Evolutionary conservation across 2,888 invertebrate genomes (phyloP), one percentile per base, ranked within the genome.

Genomic region (Phanerotoma sp.): DNA sequence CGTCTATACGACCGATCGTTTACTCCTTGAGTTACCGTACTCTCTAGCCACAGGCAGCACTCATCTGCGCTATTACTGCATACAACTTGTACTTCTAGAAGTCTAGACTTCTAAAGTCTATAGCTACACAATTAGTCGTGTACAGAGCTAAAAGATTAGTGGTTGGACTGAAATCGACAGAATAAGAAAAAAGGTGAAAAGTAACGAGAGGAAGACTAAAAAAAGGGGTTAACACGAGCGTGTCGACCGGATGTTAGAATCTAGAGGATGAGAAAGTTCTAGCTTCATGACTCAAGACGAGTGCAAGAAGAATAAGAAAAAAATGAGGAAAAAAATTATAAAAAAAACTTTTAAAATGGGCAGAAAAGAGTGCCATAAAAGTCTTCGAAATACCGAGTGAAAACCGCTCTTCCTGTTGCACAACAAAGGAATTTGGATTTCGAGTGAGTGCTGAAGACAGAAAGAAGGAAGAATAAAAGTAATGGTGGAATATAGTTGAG

Each of bases 321-420:
- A n/a, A n/a, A n/a, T n/a, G n/a, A 51, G 48, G 35, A 53, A 56
- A 60, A 49, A 53, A 45, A 53, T 50, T 51, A 40, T 50, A 51
- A 41, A 21, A 49, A 51, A 51, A 48, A 53, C 37, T 42, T 13
- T 15, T 41, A 28, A 50, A 40, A 37, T 28, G 20, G 35, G 38
- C 25, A 44, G 56, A 51, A n/a, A 57, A 58, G 49, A 57, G 51
- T 57, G 58, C 56, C 53, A 59, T 62, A 61, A 47, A 52, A 46
- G 64, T 66, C 67, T 68, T 68, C 66, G 69, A 66, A 65, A 65
- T 66, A 63, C 60, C 63, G 65, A 66, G 65, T 66, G 64, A 69
- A 68, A 66, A 63, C 62, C 41, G 64, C 63, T 69, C 67, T 62
- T 68, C 66, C 66, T 60, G 56, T 66, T 58, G 60, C 65, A 65